Evolutionary conservation across 2,888 invertebrate genomes (phyloP).

Genomic region (Lasiommata megera): DNA sequence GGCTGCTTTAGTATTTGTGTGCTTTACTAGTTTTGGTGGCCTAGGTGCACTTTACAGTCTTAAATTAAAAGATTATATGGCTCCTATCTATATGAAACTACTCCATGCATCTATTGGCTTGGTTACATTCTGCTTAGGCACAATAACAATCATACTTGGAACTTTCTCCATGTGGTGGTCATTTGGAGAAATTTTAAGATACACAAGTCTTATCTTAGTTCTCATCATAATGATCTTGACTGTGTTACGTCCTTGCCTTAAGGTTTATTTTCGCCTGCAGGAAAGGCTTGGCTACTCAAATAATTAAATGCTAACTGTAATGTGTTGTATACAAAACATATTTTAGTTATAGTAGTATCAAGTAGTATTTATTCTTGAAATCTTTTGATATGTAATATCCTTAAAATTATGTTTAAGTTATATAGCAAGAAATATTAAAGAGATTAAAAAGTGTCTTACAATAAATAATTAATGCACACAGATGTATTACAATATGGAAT

Average conservation of each 20-base stretch:
- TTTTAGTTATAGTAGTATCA: too few species aligned
- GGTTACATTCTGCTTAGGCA: conserved; percentile 63
- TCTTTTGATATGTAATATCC: too few species aligned
- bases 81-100: conserved; percentile 72
- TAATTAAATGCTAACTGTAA: conserved; percentile 41
- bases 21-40: conserved; percentile 68
- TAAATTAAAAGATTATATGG: conserved; percentile 66
- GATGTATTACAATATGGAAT: too few species aligned
- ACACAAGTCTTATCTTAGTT: conserved; percentile 55
- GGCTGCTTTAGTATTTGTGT: conserved; percentile 61
- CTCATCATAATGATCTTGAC: conserved; percentile 63
- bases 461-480: too few species aligned
- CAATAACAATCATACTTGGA: conserved; percentile 63
- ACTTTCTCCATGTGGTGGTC: conserved; percentile 67
- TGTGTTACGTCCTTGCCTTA: conserved; percentile 64
- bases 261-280: conserved; percentile 71
- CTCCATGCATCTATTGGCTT: conserved; percentile 68
- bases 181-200: conserved; percentile 62
- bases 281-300: conserved; percentile 63
- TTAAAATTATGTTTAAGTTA: too few species aligned
- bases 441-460: too few species aligned
- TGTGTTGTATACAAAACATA: too few species aligned
- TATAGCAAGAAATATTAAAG: too few species aligned
- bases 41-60: conserved; percentile 68
- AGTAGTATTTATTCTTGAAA: too few species aligned